Base-by-base conservation (phyloP, 2,113 vertebrate genomes). In the Ameiurus melas region DNA sequence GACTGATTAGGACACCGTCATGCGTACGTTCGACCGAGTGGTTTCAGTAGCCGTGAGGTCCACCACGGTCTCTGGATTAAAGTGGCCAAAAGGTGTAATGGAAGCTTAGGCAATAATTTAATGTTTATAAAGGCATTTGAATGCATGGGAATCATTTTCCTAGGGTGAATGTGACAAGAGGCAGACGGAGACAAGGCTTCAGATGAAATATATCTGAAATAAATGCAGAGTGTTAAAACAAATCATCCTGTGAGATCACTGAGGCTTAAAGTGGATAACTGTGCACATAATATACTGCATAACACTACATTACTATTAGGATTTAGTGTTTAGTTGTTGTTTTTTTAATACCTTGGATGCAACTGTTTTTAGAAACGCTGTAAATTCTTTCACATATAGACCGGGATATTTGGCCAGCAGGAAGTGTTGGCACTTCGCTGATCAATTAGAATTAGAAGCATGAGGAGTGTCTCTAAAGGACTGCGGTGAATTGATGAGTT, bases 181-280 rank as follows among this genome's bases (percentile, higher is more conserved):
- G 12, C 12, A 8, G 12, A 79, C 9, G n/a, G 5, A 66, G 58
- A 68, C n/a, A 22, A 14, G 13, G 30, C 36, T 77, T 36, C 4
- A 5, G 75, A 86, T 66, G 75, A 80, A 86, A 80, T 79, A 78
- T 47, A 33, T 86, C 58, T 36, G 75, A 77, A 86, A 85, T 75
- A 71, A 66, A 86, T 51, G 36, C 36, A 16, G 22, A 22, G 60
- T 66, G 60, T 83, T 83, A 47, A 66, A 84, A 84, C 60, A 84
- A 64, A 84, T 84, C 60, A 53, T 84, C 62, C 62, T 20, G 27
- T 68, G 47, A 84, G 83, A 68, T 68, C 62, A 20, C 62, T 51
- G 62, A 30, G 39, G 62, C 62, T 51, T 51, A 84, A 53, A 84
- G 62, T 68, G 60, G 83, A 84, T 84, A 84, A 84, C 22, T 43